A percentile compares a stretch with the other conserved stretches of the same genome.
phyloP scores from a whole-genome alignment of 2,888 invertebrate genomes.

The Oxytorus armatus region DNA sequence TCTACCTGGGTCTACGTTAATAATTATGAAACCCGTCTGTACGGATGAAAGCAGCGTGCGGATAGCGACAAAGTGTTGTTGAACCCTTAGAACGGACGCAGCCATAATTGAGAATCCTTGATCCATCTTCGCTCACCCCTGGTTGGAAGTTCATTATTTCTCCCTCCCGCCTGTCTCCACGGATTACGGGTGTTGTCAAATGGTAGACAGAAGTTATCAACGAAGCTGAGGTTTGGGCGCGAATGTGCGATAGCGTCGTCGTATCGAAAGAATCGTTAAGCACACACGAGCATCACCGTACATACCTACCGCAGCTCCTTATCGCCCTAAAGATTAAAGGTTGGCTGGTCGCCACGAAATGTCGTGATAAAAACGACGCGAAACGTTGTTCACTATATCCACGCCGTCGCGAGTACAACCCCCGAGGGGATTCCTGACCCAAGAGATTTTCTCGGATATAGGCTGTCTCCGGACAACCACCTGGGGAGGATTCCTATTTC shows the following conservation, averaged over 20 bases:
- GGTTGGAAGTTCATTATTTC: slow-evolving; percentile 30
- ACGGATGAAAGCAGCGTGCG: no score
- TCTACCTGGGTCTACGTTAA: no score
- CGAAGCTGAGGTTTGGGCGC: slow-evolving; percentile 10
- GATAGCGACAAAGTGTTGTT: no score
- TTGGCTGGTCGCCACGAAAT: slow-evolving; percentile 42
- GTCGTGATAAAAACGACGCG: slow-evolving; percentile 33
- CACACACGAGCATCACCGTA: slow-evolving; percentile 4
- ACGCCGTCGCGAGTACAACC: background rate
- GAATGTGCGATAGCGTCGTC: slow-evolving; percentile 41
- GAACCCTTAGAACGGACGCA: background rate
- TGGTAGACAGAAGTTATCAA: slow-evolving; percentile 30
- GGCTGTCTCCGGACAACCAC: slow-evolving; percentile 6
- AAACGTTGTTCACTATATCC: slow-evolving; percentile 27
- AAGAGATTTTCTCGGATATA: slow-evolving; percentile 31
- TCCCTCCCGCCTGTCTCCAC: background rate
- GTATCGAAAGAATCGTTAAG: slow-evolving; percentile 29
- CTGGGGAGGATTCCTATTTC: slow-evolving; percentile 9
- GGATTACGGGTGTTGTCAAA: slow-evolving; percentile 1
- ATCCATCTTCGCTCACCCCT: slow-evolving; percentile 17
- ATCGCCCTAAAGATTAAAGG: slow-evolving; percentile 55
- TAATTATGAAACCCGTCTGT: no score
- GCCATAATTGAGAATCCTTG: slow-evolving; percentile 6
- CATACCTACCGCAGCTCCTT: slow-evolving; percentile 36
- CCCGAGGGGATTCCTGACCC: slow-evolving; percentile 21